Evolutionary conservation across 2,113 vertebrate genomes (phyloP).

Genomic region (Erythrocercus mccallii): DNA sequence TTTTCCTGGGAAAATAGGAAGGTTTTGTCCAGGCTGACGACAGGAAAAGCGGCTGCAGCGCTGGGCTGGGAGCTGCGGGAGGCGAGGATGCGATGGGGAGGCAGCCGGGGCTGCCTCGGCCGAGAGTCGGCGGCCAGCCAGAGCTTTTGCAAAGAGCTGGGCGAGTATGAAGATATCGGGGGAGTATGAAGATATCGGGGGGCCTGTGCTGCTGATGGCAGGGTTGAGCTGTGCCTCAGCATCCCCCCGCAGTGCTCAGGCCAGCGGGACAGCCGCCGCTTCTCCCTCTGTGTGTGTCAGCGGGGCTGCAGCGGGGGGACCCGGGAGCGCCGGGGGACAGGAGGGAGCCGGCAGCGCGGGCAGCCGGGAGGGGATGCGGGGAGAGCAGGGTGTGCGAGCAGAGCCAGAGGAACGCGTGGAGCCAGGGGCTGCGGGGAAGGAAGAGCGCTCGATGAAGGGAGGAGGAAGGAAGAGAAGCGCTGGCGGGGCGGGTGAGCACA

Average conservation of each 20-base stretch:
- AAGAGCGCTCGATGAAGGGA: fast-evolving
- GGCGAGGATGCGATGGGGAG: fast-evolving
- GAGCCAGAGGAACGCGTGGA: neutral
- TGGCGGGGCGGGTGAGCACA: neutral
- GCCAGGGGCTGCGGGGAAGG: neutral
- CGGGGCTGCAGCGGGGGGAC: neutral
- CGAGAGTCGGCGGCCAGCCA: neutral
- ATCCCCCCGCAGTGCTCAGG: neutral
- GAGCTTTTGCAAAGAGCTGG: neutral
- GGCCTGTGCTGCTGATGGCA: fast-evolving
- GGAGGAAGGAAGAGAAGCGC: neutral
- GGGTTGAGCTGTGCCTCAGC: neutral
- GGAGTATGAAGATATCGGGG: fast-evolving
- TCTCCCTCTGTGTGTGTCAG: neutral
- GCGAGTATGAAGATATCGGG: fast-evolving
- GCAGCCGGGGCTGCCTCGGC: neutral
- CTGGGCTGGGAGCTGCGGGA: neutral
- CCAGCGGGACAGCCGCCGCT: neutral
- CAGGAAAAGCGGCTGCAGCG: neutral
- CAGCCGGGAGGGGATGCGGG: neutral
- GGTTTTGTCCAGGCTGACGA: neutral
- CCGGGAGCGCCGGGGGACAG: neutral
- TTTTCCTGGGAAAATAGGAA: neutral
- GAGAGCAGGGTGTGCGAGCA: neutral
- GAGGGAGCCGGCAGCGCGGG: neutral